Evolutionary conservation across 2,113 vertebrate genomes (phyloP), one percentile per base, ranked within the genome.

Genomic region (Mustela nigripes): DNA sequence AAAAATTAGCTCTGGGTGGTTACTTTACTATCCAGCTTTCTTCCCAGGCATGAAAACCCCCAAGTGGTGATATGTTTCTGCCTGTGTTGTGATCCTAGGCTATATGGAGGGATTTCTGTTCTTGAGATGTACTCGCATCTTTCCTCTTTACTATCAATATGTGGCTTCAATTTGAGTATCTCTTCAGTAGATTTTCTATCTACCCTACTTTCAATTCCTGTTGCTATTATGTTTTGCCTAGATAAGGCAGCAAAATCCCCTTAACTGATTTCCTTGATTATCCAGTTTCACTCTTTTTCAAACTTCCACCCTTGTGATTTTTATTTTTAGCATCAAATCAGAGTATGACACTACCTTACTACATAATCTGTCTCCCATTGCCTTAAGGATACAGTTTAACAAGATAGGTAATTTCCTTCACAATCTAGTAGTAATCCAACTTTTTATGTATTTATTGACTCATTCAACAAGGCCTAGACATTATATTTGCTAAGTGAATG

Each of bases 221-320:
- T 67, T 71, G 81, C 45, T 6, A 42, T 33, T 26, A 76, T 93
- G 65, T 91, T 53, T 58, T 91, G 48, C 39, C 10, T 69, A 31
- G 7, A 50, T 8, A 53, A 39, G 14, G 67, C 16, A 82, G 15
- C 19, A 76, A 67, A 94, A 87, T 94, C 31, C 11, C 67, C 50
- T 74, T 80, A 85, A 56, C 18, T 56, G 31, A 12, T 67, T 80
- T 95, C 56, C 36, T 33, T 58, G 48, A 28, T 63, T 33, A 76
- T 93, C 78, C 33, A 53, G 21, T 53, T 31, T 93, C 36, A 42
- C 50, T 69, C 58, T 91, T 94, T 85, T 74, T 36, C 11, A 96
- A 81, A 84, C 19, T 78, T 89, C 5, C 1, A 45, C 12, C 9
- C 28, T 93, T 50, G 9, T 53, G 73, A 86, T 76, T 90, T 80